These are phyloP conservation scores for Aphrocallistes beatrix DNA, from an alignment of 37 sponge, comb jelly and placozoan genomes.

Conservation along the genomic window DNA sequence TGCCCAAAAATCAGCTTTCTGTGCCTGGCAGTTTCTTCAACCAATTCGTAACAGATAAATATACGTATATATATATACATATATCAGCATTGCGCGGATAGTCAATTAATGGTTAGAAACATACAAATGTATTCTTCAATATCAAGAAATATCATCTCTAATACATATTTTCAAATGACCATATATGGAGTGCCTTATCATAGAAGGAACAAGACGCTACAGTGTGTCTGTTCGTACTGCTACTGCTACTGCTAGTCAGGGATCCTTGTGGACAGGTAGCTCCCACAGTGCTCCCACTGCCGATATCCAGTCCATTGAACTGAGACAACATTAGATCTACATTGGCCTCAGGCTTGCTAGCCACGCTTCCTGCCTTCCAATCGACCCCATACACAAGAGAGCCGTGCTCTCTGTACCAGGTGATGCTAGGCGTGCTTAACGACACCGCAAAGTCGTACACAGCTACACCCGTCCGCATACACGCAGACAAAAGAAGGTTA, in stretches of 20 bases:
- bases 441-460: slow-evolving; percentile 1
- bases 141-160: too few relatives aligned
- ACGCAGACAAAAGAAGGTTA: slow-evolving; percentile 45
- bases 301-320: neutral
- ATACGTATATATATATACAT: too few relatives aligned
- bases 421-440: slow-evolving; percentile 20
- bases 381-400: slow-evolving; percentile 70
- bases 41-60: too few relatives aligned
- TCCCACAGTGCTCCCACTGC: neutral
- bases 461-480: slow-evolving; percentile 34
- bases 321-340: neutral
- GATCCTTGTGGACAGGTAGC: too few relatives aligned
- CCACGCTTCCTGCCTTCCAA: slow-evolving; percentile 30
- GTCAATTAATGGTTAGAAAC: too few relatives aligned
- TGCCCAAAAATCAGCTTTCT: too few relatives aligned
- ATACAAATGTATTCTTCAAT: too few relatives aligned
- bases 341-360: neutral
- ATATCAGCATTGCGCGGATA: too few relatives aligned
- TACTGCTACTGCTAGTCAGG: neutral
- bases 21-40: too few relatives aligned
- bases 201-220: slow-evolving; percentile 80
- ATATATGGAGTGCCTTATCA: slow-evolving; percentile 64
- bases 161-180: slow-evolving; percentile 40
- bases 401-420: slow-evolving; percentile 31
- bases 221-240: neutral